These are phyloP conservation scores for Rhynchotus rufescens DNA, from an alignment of 2,797 vertebrate genomes.

Conservation along the genomic window DNA sequence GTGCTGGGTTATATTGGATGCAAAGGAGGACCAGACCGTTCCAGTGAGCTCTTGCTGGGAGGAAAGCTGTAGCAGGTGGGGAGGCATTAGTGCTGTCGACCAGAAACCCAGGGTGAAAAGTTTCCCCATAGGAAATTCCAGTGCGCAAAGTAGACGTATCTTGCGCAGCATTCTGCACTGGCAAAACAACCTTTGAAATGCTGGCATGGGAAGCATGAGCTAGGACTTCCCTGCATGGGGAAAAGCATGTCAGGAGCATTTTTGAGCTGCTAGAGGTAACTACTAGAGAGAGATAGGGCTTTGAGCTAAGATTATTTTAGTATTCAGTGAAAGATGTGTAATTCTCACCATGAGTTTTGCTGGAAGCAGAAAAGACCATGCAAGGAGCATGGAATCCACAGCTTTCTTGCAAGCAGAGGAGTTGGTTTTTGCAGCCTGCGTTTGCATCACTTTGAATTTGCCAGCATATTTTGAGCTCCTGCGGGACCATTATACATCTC, in stretches of 20 bases:
- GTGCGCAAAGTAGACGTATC: background rate
- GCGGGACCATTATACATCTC: background rate
- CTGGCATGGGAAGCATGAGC: background rate
- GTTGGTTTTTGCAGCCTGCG: background rate
- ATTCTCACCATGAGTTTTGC: background rate
- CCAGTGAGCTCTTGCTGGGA: background rate
- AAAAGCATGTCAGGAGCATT: background rate
- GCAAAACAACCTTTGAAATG: background rate
- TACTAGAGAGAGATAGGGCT: background rate
- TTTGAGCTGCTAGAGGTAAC: background rate
- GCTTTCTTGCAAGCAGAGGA: background rate
- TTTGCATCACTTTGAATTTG: background rate
- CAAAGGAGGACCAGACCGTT: background rate
- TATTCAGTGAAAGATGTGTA: background rate
- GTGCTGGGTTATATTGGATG: background rate
- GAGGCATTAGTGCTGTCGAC: rapidly evolving
- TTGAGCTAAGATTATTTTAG: background rate
- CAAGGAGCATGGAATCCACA: background rate
- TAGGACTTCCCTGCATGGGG: background rate
- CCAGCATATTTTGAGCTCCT: conserved; percentile 15
- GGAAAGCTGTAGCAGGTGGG: background rate
- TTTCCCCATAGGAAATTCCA: background rate
- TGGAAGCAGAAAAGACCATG: background rate
- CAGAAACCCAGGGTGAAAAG: background rate
- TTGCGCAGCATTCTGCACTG: background rate